These are phyloP conservation scores for Urocynchramus pylzowi DNA, from an alignment of 2,113 vertebrate species.

Conservation along the genomic window DNA sequence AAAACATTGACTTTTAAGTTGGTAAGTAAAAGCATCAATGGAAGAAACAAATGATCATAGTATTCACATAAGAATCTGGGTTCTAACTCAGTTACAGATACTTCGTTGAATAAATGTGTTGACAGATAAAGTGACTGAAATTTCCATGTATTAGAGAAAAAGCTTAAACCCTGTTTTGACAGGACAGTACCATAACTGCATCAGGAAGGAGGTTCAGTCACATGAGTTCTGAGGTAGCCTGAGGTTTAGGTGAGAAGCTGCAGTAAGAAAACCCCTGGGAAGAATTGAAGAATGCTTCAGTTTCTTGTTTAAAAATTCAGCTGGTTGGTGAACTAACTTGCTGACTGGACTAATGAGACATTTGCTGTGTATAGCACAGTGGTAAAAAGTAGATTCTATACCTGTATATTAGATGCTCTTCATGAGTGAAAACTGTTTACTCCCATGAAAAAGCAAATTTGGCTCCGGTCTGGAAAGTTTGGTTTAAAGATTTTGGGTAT, in stretches of 20 bases:
- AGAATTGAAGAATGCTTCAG: neutral
- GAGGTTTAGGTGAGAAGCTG: neutral
- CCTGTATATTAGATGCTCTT: neutral
- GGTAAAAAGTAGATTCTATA: neutral
- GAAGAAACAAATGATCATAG: neutral
- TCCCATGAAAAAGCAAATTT: neutral
- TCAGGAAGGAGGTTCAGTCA: neutral
- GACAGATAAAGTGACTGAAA: neutral
- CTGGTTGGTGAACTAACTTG: neutral
- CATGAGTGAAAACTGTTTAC: neutral
- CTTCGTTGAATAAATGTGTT: neutral
- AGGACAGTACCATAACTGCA: neutral
- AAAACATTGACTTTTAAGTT: constrained; percentile 97
- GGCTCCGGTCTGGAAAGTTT: neutral
- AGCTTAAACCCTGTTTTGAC: neutral
- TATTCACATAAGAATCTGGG: neutral
- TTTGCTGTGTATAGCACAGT: neutral
- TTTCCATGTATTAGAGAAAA: neutral
- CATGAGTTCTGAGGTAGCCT: neutral
- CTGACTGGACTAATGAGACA: neutral
- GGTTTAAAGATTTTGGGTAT: neutral
- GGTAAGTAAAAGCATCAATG: constrained; percentile 81
- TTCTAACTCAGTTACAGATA: neutral
- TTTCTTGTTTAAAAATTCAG: neutral
- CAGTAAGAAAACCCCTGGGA: neutral